These are phyloP conservation scores for Lemur catta DNA, from an alignment of 2,797 vertebrate genomes.

Conservation along the genomic window DNA sequence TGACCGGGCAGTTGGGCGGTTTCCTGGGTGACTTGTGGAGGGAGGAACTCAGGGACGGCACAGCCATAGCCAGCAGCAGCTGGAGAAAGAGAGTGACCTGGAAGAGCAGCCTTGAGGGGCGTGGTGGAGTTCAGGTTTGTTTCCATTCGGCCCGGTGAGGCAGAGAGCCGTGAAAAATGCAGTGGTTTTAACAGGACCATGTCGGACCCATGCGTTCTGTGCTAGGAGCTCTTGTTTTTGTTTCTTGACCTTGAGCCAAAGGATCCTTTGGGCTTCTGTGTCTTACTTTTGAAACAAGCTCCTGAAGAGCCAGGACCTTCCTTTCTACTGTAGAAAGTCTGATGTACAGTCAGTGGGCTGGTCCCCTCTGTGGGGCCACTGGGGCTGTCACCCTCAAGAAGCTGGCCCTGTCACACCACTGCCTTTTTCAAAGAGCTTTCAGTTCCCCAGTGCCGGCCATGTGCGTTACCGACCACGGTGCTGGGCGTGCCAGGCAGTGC, in stretches of 20 bases:
- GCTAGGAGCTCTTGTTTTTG: background rate
- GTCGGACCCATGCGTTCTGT: background rate
- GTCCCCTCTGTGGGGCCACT: too few species aligned
- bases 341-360: accelerated
- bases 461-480: accelerated
- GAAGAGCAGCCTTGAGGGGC: background rate
- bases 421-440: background rate
- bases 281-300: background rate
- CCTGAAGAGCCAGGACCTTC: background rate
- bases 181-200: too few species aligned
- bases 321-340: background rate
- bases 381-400: background rate
- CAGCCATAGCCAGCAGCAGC: accelerated
- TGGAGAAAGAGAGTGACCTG: too few species aligned
- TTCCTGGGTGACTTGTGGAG: background rate
- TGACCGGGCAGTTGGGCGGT: accelerated
- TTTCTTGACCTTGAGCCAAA: background rate
- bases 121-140: background rate
- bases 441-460: accelerated
- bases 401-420: background rate
- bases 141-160: background rate
- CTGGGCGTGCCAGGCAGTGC: accelerated
- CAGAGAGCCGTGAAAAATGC: background rate
- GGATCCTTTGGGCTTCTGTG: background rate
- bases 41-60: accelerated